Evolutionary conservation across 2,888 invertebrate genomes (phyloP), one percentile per base, ranked within the genome.

Genomic region (Pandemis heparana): DNA sequence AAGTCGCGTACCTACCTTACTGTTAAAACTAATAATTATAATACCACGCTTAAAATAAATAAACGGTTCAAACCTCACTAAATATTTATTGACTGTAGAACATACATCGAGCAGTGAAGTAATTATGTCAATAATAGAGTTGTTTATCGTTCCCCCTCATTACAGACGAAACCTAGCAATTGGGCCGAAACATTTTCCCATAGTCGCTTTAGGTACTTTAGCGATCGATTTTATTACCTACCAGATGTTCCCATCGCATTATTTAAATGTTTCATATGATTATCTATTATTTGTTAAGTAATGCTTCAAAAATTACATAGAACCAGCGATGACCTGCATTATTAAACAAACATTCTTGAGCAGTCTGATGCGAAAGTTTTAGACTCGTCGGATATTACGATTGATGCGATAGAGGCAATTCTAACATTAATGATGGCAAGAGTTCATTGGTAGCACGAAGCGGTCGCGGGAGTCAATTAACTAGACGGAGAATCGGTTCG

Each of bases 61-160:
- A 81, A 81, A 83, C 76, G 80, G 79, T 77, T 76, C 74, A 76
- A 75, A 79, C 80, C 76, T 82, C 78, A 79, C 77, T 77, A 77
- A 76, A 79, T 72, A 79, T 83, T 84, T 88, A 85, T 83, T 83
- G 81, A 77, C 81, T 75, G 82, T 86, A 80, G 81, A 83, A 84
- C 79, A 82, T 70, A 79, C 77, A 80, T 78, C 75, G 73, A 79
- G 82, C 82, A 82, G 82, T 82, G 75, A 88, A 86, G 85, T 90
- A 88, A 91, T 92, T 86, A 88, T 83, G 81, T 86, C 86, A 87
- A 91, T 92, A 91, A 89, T 89, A 87, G 83, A 90, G 89, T 89
- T 85, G 85, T 88, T 85, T 85, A 83, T 82, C 78, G 85, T 83
- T 80, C 81, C 80, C 83, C 79, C 80, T 82, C 79, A 88, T 90